A percentile compares a stretch with the other conserved stretches of the same genome.
Evolutionary conservation across 2,113 vertebrate genomes (phyloP).

Genomic region (Petroica traversi): DNA sequence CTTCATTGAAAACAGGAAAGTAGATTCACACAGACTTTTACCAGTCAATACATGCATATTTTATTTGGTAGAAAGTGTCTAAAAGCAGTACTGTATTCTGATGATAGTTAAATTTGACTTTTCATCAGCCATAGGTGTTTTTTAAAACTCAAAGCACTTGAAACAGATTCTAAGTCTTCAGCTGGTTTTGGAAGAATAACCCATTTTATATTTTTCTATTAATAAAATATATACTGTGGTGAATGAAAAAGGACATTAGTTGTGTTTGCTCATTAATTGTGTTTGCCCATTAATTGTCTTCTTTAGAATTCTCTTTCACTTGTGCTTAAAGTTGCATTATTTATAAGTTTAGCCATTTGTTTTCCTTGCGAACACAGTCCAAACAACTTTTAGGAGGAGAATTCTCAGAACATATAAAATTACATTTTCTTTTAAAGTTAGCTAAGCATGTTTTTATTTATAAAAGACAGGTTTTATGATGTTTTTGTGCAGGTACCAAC

Average conservation of each 20-base stretch:
- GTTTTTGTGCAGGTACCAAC: conserved; percentile 83
- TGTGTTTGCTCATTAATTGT: neutral
- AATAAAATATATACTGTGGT: neutral
- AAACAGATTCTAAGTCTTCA: neutral
- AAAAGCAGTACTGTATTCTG: neutral
- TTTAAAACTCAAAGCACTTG: neutral
- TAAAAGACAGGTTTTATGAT: neutral
- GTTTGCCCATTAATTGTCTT: neutral
- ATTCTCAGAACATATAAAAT: neutral
- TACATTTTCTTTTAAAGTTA: neutral
- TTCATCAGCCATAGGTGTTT: neutral
- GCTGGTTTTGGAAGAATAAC: neutral
- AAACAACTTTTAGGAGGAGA: neutral
- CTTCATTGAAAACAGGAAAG: neutral
- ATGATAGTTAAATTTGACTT: neutral
- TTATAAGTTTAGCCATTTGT: neutral
- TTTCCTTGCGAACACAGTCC: neutral
- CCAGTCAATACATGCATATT: neutral
- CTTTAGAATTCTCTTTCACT: neutral
- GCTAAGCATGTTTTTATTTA: neutral
- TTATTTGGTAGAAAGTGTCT: neutral
- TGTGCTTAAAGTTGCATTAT: neutral
- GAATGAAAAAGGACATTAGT: neutral
- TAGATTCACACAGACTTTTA: neutral
- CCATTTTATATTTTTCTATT: neutral